Percentiles rank a stretch among this genome's conserved stretches.
These are phyloP conservation scores for Caenorhabditis sp. DNA, from an alignment of 2,888 invertebrate species.

Conservation along the genomic window DNA sequence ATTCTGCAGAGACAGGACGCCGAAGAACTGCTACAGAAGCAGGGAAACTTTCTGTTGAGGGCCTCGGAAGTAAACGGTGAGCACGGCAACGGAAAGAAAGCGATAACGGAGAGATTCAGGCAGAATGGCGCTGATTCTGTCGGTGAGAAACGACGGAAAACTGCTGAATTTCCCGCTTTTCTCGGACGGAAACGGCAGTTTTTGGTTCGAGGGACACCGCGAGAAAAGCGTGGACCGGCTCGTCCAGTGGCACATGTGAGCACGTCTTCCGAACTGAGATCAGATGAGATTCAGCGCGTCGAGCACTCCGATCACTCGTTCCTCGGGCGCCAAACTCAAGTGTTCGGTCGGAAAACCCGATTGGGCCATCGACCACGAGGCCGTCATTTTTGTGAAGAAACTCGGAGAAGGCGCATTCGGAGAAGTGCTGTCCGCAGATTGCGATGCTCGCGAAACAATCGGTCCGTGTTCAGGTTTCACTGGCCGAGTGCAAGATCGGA, in stretches of 20 bases:
- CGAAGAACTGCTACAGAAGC: slow-evolving; percentile 67
- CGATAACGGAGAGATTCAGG: too few species aligned
- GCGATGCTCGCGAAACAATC: too few species aligned
- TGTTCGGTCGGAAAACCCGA: slow-evolving; percentile 58
- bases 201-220: slow-evolving; percentile 56
- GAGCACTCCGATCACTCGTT: slow-evolving; percentile 58
- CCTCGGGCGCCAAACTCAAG: slow-evolving; percentile 51
- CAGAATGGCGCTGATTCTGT: slow-evolving; percentile 65
- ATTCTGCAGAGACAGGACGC: slow-evolving; percentile 68
- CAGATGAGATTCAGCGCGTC: slow-evolving; percentile 43
- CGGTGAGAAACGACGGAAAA: slow-evolving; percentile 58
- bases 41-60: slow-evolving; percentile 68
- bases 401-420: slow-evolving; percentile 76
- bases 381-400: slow-evolving; percentile 66
- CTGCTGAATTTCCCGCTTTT: slow-evolving; percentile 68
- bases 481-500: slow-evolving; percentile 61
- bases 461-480: slow-evolving; percentile 60
- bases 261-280: neutral
- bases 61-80: slow-evolving; percentile 63
- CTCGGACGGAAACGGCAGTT: slow-evolving; percentile 30
- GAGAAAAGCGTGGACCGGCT: slow-evolving; percentile 57
- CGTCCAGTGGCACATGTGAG: slow-evolving; percentile 43
- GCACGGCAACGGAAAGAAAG: neutral
- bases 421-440: too few species aligned
- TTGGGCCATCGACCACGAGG: slow-evolving; percentile 72